phyloP scores from a whole-genome alignment of 2,888 invertebrate species.

The Sphaerophoria rueppellii region DNA sequence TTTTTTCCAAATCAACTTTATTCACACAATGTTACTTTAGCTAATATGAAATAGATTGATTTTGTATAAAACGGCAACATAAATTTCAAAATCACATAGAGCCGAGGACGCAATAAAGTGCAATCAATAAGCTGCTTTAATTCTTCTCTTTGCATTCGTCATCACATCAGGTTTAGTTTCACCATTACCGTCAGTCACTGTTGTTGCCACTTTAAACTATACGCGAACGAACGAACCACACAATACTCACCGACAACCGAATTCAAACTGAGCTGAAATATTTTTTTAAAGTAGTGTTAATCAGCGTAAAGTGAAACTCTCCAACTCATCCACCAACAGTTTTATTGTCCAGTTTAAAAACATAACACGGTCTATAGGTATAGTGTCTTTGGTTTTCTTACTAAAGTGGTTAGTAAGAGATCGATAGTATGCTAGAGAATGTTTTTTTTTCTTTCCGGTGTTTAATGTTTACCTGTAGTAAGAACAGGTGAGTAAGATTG shows the following conservation, averaged over 20 bases:
- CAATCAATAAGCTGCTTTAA: slow-evolving; percentile 47
- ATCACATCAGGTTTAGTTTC: slow-evolving; percentile 67
- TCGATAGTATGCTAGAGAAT: slow-evolving; percentile 53
- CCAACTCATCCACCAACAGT: slow-evolving; percentile 2
- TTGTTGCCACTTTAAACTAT: slow-evolving; percentile 35
- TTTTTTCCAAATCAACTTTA: slow-evolving; percentile 33
- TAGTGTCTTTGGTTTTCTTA: slow-evolving; percentile 36
- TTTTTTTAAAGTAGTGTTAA: slow-evolving; percentile 37
- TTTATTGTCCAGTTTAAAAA: slow-evolving; percentile 49
- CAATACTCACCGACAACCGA: slow-evolving; percentile 56
- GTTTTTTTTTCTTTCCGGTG: background rate
- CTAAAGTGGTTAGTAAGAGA: slow-evolving; percentile 65
- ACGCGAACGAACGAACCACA: slow-evolving; percentile 48
- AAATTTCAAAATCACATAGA: slow-evolving; percentile 15
- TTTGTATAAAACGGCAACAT: background rate
- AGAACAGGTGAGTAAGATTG: slow-evolving; percentile 59
- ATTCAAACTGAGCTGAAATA: slow-evolving; percentile 64
- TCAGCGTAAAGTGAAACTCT: slow-evolving; percentile 51
- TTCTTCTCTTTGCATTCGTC: slow-evolving; percentile 68
- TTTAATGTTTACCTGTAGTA: slow-evolving; percentile 36
- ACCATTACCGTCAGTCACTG: slow-evolving; percentile 52
- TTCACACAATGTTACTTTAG: slow-evolving; percentile 1
- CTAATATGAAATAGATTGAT: background rate
- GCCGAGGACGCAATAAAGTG: background rate
- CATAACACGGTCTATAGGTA: slow-evolving; percentile 26